phyloP scores from a whole-genome alignment of 1,140 invertebrate genomes.

The Doryteuthis pealeii region DNA sequence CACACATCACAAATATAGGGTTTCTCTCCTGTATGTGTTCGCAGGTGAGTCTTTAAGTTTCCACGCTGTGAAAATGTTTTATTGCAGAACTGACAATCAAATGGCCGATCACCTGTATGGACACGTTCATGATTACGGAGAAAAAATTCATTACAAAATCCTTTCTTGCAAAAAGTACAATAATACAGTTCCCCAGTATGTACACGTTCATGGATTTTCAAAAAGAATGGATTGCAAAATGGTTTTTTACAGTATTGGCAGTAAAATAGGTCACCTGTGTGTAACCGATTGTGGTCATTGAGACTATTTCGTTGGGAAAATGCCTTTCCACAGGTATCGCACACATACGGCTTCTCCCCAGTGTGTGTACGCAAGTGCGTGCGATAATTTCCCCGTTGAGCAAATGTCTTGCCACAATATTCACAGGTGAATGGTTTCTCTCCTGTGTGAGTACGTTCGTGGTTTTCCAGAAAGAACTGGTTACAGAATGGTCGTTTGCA shows the following conservation, averaged over 20 bases:
- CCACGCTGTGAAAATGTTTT: slow-evolving; percentile 44
- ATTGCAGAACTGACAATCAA: slow-evolving; percentile 43
- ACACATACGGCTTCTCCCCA: not conserved
- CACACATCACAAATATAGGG: slow-evolving; percentile 14
- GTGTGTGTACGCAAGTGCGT: not conserved
- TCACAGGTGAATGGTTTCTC: not conserved
- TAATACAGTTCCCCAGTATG: not conserved
- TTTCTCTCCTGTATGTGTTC: slow-evolving; percentile 18
- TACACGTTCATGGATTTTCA: not conserved
- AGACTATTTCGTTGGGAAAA: not conserved
- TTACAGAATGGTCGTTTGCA: not conserved
- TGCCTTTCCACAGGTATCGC: not conserved
- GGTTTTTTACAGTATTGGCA: not conserved
- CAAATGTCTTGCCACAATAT: not conserved
- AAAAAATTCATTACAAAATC: slow-evolving; percentile 1
- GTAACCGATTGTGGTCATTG: not conserved
- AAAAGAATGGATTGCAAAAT: not conserved
- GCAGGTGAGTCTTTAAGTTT: slow-evolving; percentile 23
- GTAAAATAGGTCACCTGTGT: not conserved
- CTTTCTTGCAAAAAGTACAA: slow-evolving; percentile 2
- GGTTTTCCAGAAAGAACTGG: not conserved
- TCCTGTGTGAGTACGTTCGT: not conserved
- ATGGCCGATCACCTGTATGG: slow-evolving; percentile 47
- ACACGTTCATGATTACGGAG: slow-evolving; percentile 45
- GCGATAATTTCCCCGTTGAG: not conserved